These are phyloP conservation scores for Bufo bufo DNA, from an alignment of 2,113 vertebrate species.

Conservation along the genomic window DNA sequence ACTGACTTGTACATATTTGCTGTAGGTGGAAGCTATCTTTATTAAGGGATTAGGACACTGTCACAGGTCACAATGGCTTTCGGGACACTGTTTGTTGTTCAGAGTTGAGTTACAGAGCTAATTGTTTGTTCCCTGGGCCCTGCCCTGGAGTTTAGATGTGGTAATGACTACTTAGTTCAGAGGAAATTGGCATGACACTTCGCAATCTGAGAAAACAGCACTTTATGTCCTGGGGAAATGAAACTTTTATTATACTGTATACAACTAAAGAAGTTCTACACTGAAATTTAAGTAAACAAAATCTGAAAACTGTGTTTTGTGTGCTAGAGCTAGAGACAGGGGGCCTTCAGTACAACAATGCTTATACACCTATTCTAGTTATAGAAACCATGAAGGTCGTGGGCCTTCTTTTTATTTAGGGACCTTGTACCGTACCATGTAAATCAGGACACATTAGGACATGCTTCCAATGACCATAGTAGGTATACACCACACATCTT, in stretches of 20 bases:
- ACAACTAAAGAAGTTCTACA: too few relatives aligned
- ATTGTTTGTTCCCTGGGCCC: conserved; percentile 25
- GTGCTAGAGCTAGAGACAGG: too few relatives aligned
- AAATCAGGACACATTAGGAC: too few relatives aligned
- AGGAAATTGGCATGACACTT: conserved; percentile 1
- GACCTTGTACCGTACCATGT: too few relatives aligned
- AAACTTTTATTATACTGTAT: not conserved
- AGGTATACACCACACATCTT: too few relatives aligned
- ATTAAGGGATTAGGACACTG: conserved; percentile 11
- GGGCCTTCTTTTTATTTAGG: too few relatives aligned
- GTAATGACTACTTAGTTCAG: not conserved
- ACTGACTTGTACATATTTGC: conserved; percentile 21
- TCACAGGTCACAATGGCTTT: conserved; percentile 11
- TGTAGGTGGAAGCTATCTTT: conserved; percentile 14
- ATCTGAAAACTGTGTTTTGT: too few relatives aligned
- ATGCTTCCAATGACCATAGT: too few relatives aligned
- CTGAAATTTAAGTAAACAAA: too few relatives aligned
- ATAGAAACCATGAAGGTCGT: too few relatives aligned
- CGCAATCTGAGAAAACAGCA: not conserved
- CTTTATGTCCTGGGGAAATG: not conserved
- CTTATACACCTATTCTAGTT: too few relatives aligned
- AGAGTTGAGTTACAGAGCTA: conserved; percentile 7
- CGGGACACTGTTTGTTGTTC: conserved; percentile 20
- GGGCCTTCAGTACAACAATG: too few relatives aligned
- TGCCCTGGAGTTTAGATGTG: conserved; percentile 23